These are phyloP conservation scores for Timema cristinae DNA, from an alignment of 2,888 invertebrate genomes.

Conservation along the genomic window DNA sequence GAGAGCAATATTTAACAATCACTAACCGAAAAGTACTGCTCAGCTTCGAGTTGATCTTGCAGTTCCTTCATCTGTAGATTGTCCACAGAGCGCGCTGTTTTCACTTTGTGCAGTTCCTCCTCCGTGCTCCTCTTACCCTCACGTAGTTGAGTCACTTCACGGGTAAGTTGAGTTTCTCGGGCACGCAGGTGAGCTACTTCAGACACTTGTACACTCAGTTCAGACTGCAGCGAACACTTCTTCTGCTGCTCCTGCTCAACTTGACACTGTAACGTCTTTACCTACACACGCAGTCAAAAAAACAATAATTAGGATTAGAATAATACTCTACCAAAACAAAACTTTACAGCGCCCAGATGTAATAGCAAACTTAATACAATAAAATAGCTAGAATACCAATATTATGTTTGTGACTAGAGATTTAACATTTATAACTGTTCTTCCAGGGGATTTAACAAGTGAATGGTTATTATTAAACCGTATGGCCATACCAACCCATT, in stretches of 20 bases:
- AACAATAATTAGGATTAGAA: no score
- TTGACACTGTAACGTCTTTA: slow-evolving; percentile 75
- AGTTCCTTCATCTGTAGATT: slow-evolving; percentile 82
- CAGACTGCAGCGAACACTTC: slow-evolving; percentile 75
- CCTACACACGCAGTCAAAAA: slow-evolving; percentile 44
- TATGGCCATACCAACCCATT: no score
- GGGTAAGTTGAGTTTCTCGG: slow-evolving; percentile 63
- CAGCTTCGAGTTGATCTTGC: slow-evolving; percentile 91
- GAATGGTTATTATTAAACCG: no score
- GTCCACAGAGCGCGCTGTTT: slow-evolving; percentile 62
- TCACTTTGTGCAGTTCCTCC: slow-evolving; percentile 71
- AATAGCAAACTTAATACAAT: no score
- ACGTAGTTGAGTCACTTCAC: slow-evolving; percentile 63
- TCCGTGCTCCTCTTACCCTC: slow-evolving; percentile 68
- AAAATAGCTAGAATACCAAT: no score
- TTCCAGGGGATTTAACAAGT: no score
- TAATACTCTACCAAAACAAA: no score
- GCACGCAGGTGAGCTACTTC: slow-evolving; percentile 68
- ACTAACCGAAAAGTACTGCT: slow-evolving; percentile 85
- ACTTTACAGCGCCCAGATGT: no score
- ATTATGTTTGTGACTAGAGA: no score
- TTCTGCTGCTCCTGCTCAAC: slow-evolving; percentile 90
- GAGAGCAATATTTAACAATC: neutral
- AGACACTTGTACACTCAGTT: slow-evolving; percentile 66
- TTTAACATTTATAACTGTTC: no score